Conservation (phyloP, 2,113 vertebrate species). For the Globicephala melas region DNA sequence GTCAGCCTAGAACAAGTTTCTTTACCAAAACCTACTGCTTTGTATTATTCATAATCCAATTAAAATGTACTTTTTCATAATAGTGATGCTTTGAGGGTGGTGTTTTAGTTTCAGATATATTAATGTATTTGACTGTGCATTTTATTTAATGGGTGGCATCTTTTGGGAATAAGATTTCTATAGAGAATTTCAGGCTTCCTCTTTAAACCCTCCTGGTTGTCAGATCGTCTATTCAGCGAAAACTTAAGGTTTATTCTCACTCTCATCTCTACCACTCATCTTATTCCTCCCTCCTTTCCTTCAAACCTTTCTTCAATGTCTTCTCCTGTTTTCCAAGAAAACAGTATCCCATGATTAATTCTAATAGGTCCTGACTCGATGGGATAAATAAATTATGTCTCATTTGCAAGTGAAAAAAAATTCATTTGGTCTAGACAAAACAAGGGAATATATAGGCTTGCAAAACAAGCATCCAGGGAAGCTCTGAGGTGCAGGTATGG, state of each 20-base stretch:
- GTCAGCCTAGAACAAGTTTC: conserved; percentile 40
- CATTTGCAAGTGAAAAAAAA: neutral
- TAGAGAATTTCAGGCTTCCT: neutral
- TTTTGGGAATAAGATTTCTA: neutral
- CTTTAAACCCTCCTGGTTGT: neutral
- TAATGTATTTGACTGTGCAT: neutral
- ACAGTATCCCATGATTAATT: too few species aligned
- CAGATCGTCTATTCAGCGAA: neutral
- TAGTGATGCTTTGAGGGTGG: conserved; percentile 6
- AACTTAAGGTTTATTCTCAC: neutral
- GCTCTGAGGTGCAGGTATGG: neutral
- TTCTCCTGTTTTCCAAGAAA: neutral
- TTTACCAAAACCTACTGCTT: conserved; percentile 54
- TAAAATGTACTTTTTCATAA: conserved; percentile 38
- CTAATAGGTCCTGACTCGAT: fast-evolving
- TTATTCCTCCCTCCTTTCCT: neutral
- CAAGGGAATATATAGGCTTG: neutral
- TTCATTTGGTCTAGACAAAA: neutral
- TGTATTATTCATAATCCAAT: conserved; percentile 47
- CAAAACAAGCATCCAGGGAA: neutral
- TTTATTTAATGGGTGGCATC: neutral
- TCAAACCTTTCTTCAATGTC: neutral
- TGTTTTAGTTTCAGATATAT: neutral
- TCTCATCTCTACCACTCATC: fast-evolving
- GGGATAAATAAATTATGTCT: neutral